Base-by-base conservation (phyloP, 2,113 vertebrate genomes). In the Pluvianellus socialis region DNA sequence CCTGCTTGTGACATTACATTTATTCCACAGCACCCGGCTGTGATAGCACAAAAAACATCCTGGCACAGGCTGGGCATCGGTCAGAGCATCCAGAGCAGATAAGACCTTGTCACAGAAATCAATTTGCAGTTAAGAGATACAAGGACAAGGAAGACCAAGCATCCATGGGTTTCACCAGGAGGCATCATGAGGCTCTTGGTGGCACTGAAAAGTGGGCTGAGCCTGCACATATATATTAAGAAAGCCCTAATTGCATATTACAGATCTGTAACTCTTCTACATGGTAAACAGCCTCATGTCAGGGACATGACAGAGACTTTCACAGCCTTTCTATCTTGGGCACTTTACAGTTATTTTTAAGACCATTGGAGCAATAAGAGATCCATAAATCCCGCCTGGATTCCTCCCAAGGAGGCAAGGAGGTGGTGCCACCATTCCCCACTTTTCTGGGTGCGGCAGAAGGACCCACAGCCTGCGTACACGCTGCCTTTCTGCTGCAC, bases 401-500 rank as follows among this genome's bases (percentile, higher is more conserved):
- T 12, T 2, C 50, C 65, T 63, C 70, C 30, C 0, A 5, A 47
- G 53, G 55, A 30, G 70, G 50, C 27, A 4, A 6, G 63, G 53
- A 52, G 45, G 42, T 0, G 67, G 55, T 10, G 53, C 49, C 67
- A 14, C 12, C 1, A 0, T 3, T 53, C 50, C 59, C 63, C 16
- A 5, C 2, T 0, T 21, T 49, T 2, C 38, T 9, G n/a, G 67
- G 38, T 1, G 27, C 65, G 9, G 2, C 63, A 26, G 32, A 32
- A 14, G 47, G 42, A 30, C 28, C 23, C 59, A 5, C 10, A 3
- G 32, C 75, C 82, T 1, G 2, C 2, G 3, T 40, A 10, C 42
- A 42, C 5, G 0, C 33, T 12, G n/a, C 53, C 27, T 50, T 26
- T 26, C 50, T 33, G n/a, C 33, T 28, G 42, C 3, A 6, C 1